Base-by-base conservation (phyloP, 2,888 invertebrate species). In the Cremastinae sp. region DNA sequence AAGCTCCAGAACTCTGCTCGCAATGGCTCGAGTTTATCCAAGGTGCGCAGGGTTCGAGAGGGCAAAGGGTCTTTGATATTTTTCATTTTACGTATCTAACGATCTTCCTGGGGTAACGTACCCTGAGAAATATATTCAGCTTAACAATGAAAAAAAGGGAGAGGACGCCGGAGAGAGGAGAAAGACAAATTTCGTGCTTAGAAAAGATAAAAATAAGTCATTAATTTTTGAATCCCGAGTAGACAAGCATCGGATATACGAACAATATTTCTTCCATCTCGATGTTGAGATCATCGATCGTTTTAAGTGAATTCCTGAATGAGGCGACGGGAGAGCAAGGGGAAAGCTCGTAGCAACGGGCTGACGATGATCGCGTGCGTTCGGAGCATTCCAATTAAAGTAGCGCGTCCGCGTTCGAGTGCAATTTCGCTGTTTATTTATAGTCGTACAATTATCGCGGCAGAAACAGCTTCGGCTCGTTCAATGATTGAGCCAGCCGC, bases 401-500 rank as follows among this genome's bases (percentile, higher is more conserved):
- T 83, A 79, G 79, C 80, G 79, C 81, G 79, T 62, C 12, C 74
- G 28, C 28, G 66, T 78, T 82, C 83, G 82, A 83, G 82, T 76
- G 83, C 83, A 85, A 80, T 85, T 85, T 83, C 79, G 77, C 80
- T 80, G 83, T 84, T 85, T 86, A 86, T 86, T 87, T 86, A 86
- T 87, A 83, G 83, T 78, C 80, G 72, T 80, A 75, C 81, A 81
- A 83, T 85, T 85, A 84, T 84, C 84, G 82, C 82, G 85, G 28
- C 81, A 80, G 79, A 79, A 65, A 66, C 81, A 79, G 82, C 83
- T 41, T 72, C 59, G n/a, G 43, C 76, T 41, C 78, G 78, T 62
- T 79, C 79, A 78, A 80, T 79, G 80, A 85, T 84, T 81, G 79
- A 80, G 78, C 83, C 81, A 78, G 75, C 79, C 61, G 53, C 37